phyloP scores from a whole-genome alignment of 2,888 invertebrate species.

The Dinocampus coccinellae region DNA sequence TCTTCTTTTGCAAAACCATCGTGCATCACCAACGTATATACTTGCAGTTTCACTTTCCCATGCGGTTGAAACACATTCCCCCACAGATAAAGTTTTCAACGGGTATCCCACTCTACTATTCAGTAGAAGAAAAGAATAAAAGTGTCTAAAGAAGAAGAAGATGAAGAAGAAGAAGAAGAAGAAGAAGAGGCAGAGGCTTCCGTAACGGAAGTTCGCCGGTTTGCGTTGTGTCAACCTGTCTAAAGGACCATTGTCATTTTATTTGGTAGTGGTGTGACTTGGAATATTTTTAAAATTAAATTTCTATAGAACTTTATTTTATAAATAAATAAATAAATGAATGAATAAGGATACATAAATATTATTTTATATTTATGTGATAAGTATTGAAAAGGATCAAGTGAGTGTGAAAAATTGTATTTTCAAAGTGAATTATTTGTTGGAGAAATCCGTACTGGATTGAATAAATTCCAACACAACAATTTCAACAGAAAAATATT shows the following conservation, averaged over 20 bases:
- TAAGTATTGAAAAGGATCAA: too few relatives aligned
- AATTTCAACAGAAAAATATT: too few relatives aligned
- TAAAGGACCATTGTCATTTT: neutral
- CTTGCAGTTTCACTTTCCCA: conserved; percentile 4
- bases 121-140: too few relatives aligned
- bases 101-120: too few relatives aligned
- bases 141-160: too few relatives aligned
- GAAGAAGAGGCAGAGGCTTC: conserved; percentile 1
- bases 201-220: conserved; percentile 4
- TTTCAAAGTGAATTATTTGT: too few relatives aligned
- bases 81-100: conserved; percentile 21
- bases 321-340: neutral
- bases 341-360: too few relatives aligned
- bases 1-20: neutral
- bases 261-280: neutral
- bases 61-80: conserved; percentile 15
- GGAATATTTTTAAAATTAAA: neutral
- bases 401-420: too few relatives aligned
- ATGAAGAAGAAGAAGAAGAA: neutral
- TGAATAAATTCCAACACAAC: too few relatives aligned
- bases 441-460: too few relatives aligned
- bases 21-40: neutral
- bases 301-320: neutral
- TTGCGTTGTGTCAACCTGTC: neutral
- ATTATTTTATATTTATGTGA: too few relatives aligned